Evolutionary conservation across 2,113 vertebrate genomes (phyloP), one percentile per base, ranked within the genome.

Genomic region (Speoplatyrhinus poulsoni): DNA sequence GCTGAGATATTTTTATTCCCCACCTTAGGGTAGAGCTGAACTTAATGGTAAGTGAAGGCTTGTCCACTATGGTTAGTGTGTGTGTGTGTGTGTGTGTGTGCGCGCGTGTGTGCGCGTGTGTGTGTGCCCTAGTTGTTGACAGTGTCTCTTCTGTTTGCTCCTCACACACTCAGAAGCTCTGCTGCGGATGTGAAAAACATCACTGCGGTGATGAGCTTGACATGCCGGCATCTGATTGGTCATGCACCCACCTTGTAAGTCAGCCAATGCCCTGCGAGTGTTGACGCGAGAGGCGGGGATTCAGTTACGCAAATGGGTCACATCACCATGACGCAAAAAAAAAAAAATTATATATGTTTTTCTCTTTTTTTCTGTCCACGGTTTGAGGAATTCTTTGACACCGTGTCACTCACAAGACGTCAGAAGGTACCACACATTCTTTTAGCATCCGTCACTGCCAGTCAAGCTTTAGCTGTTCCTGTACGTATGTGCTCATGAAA

Each of bases 31-130:
- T 86, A 82, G 9, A 49, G 36, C 72, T 90, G 86, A 87, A 84
- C 79, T 79, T 91, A 88, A 91, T 88, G 80, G 73, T 69, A 88
- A 85, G 82, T 26, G 90, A 91, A 88, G 74, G 85, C 81, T 72
- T 90, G 90, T 91, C 90, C 81, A 89, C 85, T 81, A 65, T 77
- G 47, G 79, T 90, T 88, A 89, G 69, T 46, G 66, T 76, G 82
- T 77, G 46, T 80, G 16, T 82, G 57, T 66, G 17, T 82, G 70
- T 85, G 71, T 76, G 48, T 72, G n/a, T 82, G 55, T 67, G 55
- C 52, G 57, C 74, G 72, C 36, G 69, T 59, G 46, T 72, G n/a
- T 55, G 49, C 81, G 56, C 49, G 65, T 59, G 65, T 32, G 65
- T 67, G 55, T 60, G 57, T 60, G 84, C 78, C 83, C 79, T 78